Percentiles rank a stretch among this genome's conserved stretches.
Evolutionary conservation across 2,797 vertebrate genomes (phyloP).

Genomic region (Pseudocheirus occidentalis): DNA sequence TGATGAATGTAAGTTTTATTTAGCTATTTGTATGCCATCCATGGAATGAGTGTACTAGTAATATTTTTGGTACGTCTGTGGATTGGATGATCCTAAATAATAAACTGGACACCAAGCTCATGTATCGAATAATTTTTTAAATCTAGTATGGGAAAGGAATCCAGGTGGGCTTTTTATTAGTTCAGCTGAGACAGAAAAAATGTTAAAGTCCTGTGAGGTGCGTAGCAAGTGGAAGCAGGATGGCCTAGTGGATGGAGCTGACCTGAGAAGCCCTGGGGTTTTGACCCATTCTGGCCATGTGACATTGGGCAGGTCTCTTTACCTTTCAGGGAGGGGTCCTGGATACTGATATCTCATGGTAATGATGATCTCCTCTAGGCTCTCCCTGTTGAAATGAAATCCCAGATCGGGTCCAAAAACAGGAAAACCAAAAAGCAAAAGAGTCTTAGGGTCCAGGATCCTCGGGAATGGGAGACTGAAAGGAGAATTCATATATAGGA

Average conservation of each 20-base stretch:
- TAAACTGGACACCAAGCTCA: constrained; percentile 60
- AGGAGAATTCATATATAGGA: neutral
- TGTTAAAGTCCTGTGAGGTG: neutral
- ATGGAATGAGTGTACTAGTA: neutral
- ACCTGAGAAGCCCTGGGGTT: neutral
- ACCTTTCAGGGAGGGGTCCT: neutral
- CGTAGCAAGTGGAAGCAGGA: neutral
- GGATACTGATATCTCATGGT: too few species aligned
- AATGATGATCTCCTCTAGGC: neutral
- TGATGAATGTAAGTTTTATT: neutral
- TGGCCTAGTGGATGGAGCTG: neutral
- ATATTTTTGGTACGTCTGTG: constrained; percentile 48
- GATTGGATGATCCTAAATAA: constrained; percentile 59
- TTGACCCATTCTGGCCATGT: neutral
- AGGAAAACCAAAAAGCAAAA: neutral
- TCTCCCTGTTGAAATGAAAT: neutral
- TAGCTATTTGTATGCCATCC: neutral
- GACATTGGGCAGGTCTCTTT: neutral
- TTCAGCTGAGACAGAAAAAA: neutral
- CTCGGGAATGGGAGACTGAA: too few species aligned
- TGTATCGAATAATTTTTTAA: constrained; percentile 52
- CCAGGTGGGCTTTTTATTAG: neutral
- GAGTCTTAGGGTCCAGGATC: neutral
- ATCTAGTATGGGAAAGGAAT: neutral
- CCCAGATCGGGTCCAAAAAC: neutral